These are phyloP conservation scores for Hylia prasina DNA, from an alignment of 2,113 vertebrate species.

Conservation along the genomic window DNA sequence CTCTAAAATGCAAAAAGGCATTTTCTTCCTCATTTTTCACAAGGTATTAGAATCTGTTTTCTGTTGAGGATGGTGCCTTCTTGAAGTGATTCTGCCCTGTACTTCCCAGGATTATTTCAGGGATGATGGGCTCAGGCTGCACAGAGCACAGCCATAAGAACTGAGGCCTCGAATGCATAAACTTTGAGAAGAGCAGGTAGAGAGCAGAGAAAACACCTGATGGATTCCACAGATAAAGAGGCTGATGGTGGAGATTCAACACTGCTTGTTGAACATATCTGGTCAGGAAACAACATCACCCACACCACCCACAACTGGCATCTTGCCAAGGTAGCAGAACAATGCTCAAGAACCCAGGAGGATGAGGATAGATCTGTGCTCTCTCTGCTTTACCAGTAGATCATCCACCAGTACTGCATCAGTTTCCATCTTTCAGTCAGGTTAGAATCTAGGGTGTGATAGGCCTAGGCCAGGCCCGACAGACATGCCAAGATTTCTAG, in stretches of 20 bases:
- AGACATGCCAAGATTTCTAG: background rate
- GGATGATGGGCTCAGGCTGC: background rate
- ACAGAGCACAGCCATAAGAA: background rate
- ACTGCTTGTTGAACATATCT: background rate
- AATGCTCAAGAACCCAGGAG: background rate
- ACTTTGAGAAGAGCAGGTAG: background rate
- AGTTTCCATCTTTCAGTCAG: background rate
- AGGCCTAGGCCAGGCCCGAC: background rate
- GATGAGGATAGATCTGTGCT: fast-evolving
- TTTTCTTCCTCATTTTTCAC: background rate
- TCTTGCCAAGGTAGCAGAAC: background rate
- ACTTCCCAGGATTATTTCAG: background rate
- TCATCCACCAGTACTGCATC: background rate
- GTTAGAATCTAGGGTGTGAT: background rate
- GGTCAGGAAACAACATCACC: background rate
- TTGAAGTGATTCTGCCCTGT: background rate
- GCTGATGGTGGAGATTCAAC: background rate
- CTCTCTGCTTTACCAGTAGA: background rate
- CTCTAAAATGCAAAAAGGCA: background rate
- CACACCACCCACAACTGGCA: background rate
- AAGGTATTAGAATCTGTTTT: background rate
- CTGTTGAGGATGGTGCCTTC: background rate
- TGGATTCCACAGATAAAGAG: background rate
- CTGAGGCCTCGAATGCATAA: background rate
- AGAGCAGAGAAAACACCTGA: background rate